Percentiles rank a stretch among this genome's conserved stretches.
Conservation (phyloP, 2,888 invertebrate species). For the Platynereis dumerilii region DNA sequence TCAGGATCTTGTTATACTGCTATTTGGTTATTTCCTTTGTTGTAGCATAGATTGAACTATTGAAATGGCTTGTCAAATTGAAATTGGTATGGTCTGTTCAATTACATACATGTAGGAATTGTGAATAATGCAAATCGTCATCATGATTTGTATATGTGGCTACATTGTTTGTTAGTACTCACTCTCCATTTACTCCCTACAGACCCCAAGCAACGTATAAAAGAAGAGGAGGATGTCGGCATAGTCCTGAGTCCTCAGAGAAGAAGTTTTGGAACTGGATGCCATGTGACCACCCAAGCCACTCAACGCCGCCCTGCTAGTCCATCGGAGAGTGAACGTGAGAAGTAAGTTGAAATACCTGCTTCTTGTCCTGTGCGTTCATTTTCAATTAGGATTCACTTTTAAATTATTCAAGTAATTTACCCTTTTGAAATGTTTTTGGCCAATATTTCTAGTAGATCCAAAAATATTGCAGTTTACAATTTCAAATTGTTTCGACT, state of each 20-base stretch:
- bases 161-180: too few species aligned
- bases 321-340: constrained; percentile 39
- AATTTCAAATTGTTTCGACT: background rate
- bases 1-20: too few species aligned
- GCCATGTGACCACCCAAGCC: constrained; percentile 71
- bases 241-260: constrained; percentile 86
- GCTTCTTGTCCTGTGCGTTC: background rate
- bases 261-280: constrained; percentile 85
- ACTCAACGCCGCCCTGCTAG: constrained; percentile 34
- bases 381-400: background rate
- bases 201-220: constrained; percentile 72
- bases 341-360: constrained; percentile 30
- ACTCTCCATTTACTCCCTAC: too few species aligned
- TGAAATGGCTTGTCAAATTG: too few species aligned
- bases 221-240: constrained; percentile 76
- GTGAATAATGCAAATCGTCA: too few species aligned
- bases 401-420: too few species aligned
- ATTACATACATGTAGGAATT: too few species aligned
- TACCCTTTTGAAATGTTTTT: background rate
- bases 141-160: too few species aligned
- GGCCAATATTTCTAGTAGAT: background rate
- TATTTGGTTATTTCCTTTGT: too few species aligned
- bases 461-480: background rate
- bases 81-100: too few species aligned
- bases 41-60: too few species aligned